Conservation (phyloP, 2,888 invertebrate genomes). For the Suillia variegata region DNA sequence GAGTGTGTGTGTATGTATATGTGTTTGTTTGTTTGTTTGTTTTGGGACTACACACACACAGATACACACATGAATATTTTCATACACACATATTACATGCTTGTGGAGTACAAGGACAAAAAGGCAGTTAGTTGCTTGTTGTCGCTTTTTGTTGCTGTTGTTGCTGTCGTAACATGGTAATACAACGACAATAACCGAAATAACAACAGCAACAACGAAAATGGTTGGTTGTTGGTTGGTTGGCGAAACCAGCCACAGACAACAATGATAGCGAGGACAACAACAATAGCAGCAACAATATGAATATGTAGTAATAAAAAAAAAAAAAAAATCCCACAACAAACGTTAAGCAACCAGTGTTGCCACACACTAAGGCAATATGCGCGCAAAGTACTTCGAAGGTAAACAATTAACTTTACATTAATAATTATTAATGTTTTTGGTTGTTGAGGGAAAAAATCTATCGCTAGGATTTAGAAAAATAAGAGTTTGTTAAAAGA, state of each 20-base stretch:
- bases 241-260: conserved; percentile 4
- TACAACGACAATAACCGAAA: conserved; percentile 21
- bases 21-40: neutral
- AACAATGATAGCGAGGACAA: too few species aligned
- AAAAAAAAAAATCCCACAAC: neutral
- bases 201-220: conserved; percentile 20
- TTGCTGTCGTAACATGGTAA: conserved; percentile 25
- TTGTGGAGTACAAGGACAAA: conserved; percentile 16
- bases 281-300: conserved; percentile 28
- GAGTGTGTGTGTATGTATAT: neutral
- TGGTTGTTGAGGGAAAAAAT: too few species aligned
- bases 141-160: conserved; percentile 19
- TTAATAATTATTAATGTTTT: too few species aligned
- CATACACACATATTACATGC: conserved; percentile 15
- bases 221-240: too few species aligned
- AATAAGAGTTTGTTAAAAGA: too few species aligned
- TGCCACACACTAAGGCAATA: too few species aligned
- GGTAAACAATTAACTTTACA: too few species aligned
- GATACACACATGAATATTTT: conserved; percentile 11
- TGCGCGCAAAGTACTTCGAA: too few species aligned
- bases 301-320: too few species aligned
- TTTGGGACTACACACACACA: too few species aligned
- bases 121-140: conserved; percentile 25
- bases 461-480: too few species aligned
- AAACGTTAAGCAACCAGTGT: neutral